Evolutionary conservation across 2,888 invertebrate species (phyloP).

Genomic region (Steinernema hermaphroditum): DNA sequence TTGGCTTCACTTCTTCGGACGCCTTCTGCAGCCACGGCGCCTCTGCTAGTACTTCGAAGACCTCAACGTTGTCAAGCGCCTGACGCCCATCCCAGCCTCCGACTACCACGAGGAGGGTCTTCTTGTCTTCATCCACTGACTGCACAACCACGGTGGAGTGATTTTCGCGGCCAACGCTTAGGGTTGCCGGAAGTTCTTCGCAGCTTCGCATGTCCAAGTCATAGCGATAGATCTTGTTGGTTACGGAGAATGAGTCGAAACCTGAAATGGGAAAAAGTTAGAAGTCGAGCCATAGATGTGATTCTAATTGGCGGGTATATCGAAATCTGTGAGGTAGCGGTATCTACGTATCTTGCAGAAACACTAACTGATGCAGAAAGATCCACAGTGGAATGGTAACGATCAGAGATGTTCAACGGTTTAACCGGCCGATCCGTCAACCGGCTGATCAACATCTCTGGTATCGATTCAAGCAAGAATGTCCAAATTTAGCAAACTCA

Average conservation of each 20-base stretch:
- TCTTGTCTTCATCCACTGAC: neutral
- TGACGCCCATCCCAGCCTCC: slow-evolving; percentile 56
- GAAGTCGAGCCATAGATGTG: neutral
- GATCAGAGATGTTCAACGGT: too few relatives aligned
- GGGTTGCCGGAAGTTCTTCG: slow-evolving; percentile 39
- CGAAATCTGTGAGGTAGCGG: too few relatives aligned
- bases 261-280: slow-evolving; percentile 36
- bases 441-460: too few relatives aligned
- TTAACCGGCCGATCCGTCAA: too few relatives aligned
- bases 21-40: slow-evolving; percentile 33
- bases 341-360: too few relatives aligned
- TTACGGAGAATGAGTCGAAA: slow-evolving; percentile 47
- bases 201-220: slow-evolving; percentile 39
- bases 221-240: slow-evolving; percentile 43
- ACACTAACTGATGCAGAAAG: too few relatives aligned
- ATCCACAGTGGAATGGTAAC: too few relatives aligned
- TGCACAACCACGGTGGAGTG: slow-evolving; percentile 45
- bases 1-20: too few relatives aligned
- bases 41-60: slow-evolving; percentile 40
- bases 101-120: slow-evolving; percentile 42
- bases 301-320: too few relatives aligned
- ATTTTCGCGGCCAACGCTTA: slow-evolving; percentile 52
- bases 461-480: too few relatives aligned
- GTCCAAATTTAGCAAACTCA: neutral
- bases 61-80: slow-evolving; percentile 48